A percentile compares a stretch with the other conserved stretches of the same genome.
phyloP scores from a whole-genome alignment of 2,888 invertebrate species.

The Ectemnius lituratus region DNA sequence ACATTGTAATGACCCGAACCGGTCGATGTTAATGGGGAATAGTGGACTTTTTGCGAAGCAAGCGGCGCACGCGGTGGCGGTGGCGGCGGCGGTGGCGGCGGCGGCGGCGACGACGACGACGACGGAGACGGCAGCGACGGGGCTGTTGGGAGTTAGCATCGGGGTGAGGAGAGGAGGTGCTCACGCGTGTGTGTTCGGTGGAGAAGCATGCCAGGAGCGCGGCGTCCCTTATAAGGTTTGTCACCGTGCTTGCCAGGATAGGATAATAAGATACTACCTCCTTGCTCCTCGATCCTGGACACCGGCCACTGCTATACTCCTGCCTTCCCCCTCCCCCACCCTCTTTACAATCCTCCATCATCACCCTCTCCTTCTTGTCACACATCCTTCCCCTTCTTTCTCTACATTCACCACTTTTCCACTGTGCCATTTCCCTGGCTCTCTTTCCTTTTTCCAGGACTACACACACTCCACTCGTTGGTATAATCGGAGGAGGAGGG shows the following conservation, averaged over 20 bases:
- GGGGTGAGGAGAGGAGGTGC: conserved; percentile 16
- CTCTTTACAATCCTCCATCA: neutral
- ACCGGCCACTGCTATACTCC: conserved; percentile 68
- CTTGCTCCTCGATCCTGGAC: conserved; percentile 63
- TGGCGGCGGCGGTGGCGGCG: no score
- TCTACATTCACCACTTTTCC: neutral
- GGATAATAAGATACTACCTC: conserved; percentile 70
- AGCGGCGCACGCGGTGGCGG: neutral
- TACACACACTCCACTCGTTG: neutral
- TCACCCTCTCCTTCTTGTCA: conserved; percentile 51
- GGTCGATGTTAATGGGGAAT: conserved; percentile 69
- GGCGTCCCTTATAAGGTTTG: conserved; percentile 69
- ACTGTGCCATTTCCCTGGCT: no score
- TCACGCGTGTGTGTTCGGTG: conserved; percentile 45
- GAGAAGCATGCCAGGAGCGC: conserved; percentile 56
- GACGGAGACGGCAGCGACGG: no score
- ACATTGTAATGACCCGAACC: conserved; percentile 67
- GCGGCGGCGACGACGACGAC: neutral
- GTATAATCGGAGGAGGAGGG: neutral
- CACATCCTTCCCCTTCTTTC: conserved; percentile 22
- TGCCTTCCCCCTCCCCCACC: conserved; percentile 43
- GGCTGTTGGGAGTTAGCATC: conserved; percentile 15
- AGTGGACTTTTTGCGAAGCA: conserved; percentile 57
- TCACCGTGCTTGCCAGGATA: conserved; percentile 65
- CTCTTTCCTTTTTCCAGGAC: neutral